Evolutionary conservation across 2,797 vertebrate species (phyloP).

Genomic region (Acanthopagrus latus): DNA sequence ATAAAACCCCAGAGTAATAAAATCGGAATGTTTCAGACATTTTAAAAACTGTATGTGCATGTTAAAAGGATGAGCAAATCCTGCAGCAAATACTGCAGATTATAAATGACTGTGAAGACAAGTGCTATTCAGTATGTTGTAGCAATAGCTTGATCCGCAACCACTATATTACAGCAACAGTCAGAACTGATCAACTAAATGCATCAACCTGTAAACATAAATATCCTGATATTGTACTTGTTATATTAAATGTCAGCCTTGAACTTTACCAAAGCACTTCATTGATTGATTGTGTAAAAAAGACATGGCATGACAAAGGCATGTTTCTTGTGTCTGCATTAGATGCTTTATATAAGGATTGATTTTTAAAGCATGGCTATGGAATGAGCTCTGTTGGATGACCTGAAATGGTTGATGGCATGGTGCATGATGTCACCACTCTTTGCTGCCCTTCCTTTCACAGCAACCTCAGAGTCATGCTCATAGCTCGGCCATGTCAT

Average conservation of each 20-base stretch:
- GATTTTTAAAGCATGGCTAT: constrained; percentile 59
- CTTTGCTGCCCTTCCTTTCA: constrained; percentile 32
- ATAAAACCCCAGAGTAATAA: not conserved
- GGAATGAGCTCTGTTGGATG: constrained; percentile 32
- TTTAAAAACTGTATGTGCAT: not conserved
- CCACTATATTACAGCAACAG: not conserved
- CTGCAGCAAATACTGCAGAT: not conserved
- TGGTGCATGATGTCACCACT: constrained; percentile 74
- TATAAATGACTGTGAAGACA: not conserved
- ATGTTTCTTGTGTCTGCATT: constrained; percentile 29
- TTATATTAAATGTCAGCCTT: not conserved
- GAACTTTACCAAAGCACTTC: not conserved
- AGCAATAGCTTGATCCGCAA: not conserved
- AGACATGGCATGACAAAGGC: too few species aligned
- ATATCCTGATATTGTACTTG: not conserved
- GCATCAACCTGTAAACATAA: not conserved
- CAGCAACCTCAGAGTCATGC: constrained; percentile 49
- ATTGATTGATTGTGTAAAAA: not conserved
- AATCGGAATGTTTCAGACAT: not conserved
- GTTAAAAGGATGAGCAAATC: not conserved
- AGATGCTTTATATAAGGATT: constrained; percentile 14
- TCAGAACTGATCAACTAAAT: not conserved
- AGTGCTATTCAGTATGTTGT: not conserved
- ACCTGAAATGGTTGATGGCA: constrained; percentile 46
- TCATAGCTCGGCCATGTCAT: constrained; percentile 50